Evolutionary conservation across 2,888 invertebrate genomes (phyloP).

Genomic region (Morpho helenor): DNA sequence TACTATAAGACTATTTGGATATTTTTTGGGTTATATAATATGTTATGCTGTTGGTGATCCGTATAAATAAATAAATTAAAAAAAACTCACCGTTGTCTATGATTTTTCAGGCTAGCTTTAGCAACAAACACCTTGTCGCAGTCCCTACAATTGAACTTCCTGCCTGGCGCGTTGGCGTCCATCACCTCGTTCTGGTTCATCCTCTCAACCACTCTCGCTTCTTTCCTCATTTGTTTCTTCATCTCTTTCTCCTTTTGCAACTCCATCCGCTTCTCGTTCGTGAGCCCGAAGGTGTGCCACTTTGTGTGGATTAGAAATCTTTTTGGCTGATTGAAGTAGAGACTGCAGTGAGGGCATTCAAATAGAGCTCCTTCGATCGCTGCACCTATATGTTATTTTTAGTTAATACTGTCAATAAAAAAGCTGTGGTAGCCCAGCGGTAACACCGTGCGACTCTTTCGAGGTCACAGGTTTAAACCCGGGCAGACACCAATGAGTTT

Average conservation of each 20-base stretch:
- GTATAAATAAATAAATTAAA: no score
- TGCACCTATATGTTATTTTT: slow-evolving; percentile 30
- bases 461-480: no score
- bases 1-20: no score
- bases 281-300: slow-evolving; percentile 65
- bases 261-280: slow-evolving; percentile 45
- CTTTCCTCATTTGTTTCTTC: slow-evolving; percentile 36
- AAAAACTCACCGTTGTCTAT: slow-evolving; percentile 49
- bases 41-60: no score
- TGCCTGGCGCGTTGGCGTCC: slow-evolving; percentile 30
- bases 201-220: slow-evolving; percentile 36
- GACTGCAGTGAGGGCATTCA: slow-evolving; percentile 56
- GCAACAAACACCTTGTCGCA: slow-evolving; percentile 56
- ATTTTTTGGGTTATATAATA: no score
- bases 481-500: no score
- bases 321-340: slow-evolving; percentile 57
- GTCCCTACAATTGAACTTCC: slow-evolving; percentile 50
- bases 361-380: slow-evolving; percentile 34
- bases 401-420: no score
- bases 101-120: slow-evolving; percentile 55
- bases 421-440: no score
- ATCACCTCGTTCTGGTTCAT: slow-evolving; percentile 33
- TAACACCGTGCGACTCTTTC: no score
- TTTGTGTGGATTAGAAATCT: slow-evolving; percentile 63
- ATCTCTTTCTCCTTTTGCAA: slow-evolving; percentile 41